Evolutionary conservation across 1,140 invertebrate species (phyloP), one percentile per base, ranked within the genome.

Genomic region (Pantala flavescens): DNA sequence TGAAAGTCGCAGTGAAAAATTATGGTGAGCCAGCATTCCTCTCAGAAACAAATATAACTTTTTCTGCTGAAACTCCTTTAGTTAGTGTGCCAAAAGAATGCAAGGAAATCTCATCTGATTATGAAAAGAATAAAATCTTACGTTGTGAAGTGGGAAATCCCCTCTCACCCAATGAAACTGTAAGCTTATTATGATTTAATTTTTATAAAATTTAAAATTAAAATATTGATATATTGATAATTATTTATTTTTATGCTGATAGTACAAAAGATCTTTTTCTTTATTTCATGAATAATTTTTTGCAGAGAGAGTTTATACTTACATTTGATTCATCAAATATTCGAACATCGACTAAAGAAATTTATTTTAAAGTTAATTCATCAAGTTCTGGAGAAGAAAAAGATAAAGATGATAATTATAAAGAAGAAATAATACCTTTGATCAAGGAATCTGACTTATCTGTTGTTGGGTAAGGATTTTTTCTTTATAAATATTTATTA

Each of bases 21-120:
- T 43, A 72, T 43, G 74, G 76, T 23, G 78, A 79, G 73, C 73
- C 74, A 23, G 78, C 78, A 2, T 78, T 76, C 72, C 72, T 76
- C n/a, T 73, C 78, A 11, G 71, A 23, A 63, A 23, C 78, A 10
- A 55, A 76, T 19, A 42, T 79, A 28, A 19, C 43, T 2, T 72
- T 76, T 43, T 74, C 77, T 7, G 36, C 16, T 43, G 75, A 75
- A 71, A 73, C 76, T 9, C 55, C 23, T 70, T 70, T 78, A 7
- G 23, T 75, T 21, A 73, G 76, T 19, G 24, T 77, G 24, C 77
- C 76, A 55, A 70, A 73, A 16, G 73, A 73, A 19, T 77, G 75
- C 73, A 14, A 28, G 23, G 55, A 73, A 19, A 21, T 36, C 36
- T n/a, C 24, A 43, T 21, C 7, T 36, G 9, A 36, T 49, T 7